These are phyloP conservation scores for Engystomops pustulosus DNA, from an alignment of 2,113 vertebrate species.

Conservation along the genomic window DNA sequence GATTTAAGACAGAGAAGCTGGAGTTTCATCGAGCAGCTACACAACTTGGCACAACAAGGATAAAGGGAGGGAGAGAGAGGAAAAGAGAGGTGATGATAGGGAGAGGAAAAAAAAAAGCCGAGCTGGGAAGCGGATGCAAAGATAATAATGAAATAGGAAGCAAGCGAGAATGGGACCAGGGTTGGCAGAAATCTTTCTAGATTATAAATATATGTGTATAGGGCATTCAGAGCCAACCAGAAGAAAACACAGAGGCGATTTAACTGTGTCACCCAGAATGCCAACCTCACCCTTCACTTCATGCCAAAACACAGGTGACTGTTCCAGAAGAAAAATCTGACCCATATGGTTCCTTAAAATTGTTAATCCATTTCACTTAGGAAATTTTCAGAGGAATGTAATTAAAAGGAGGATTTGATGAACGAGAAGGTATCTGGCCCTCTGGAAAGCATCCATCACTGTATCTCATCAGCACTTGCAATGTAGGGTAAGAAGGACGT, in stretches of 20 bases:
- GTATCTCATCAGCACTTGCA: constrained; percentile 1
- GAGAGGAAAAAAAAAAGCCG: constrained; percentile 8
- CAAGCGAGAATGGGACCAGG: neutral
- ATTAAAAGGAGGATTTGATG: constrained; percentile 49
- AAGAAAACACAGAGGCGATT: neutral
- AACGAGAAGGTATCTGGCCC: constrained; percentile 26
- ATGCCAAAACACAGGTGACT: neutral
- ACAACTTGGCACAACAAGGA: constrained; percentile 49
- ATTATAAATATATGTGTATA: neutral
- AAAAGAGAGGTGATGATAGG: constrained; percentile 8
- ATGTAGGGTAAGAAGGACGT: neutral
- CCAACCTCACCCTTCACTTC: neutral
- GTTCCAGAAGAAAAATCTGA: constrained; percentile 47
- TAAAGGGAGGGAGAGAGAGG: constrained; percentile 44
- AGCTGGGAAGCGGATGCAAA: neutral
- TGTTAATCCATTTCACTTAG: constrained; percentile 49
- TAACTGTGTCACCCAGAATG: neutral
- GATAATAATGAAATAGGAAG: constrained; percentile 31
- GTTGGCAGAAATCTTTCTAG: neutral
- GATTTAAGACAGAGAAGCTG: constrained; percentile 51
- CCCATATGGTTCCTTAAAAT: constrained; percentile 48
- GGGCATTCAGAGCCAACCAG: neutral
- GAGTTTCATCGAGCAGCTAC: constrained; percentile 46
- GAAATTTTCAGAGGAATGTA: constrained; percentile 34
- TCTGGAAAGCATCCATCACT: constrained; percentile 40